Base-by-base conservation (phyloP, 2,113 vertebrate genomes). In the Paralichthys olivaceus region DNA sequence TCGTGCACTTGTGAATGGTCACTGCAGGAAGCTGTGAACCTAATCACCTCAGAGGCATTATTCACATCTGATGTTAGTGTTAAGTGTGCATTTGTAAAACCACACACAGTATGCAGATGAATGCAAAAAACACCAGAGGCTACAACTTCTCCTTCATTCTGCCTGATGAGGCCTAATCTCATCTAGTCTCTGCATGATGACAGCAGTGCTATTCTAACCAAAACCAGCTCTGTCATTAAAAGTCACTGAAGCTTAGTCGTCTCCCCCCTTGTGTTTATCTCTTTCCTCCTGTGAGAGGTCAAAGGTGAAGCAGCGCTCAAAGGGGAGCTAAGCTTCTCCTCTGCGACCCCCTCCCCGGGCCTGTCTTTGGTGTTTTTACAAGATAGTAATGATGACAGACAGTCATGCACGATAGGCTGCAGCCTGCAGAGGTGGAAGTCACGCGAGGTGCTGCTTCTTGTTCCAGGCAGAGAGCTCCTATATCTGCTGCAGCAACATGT, bases 141-240 rank as follows among this genome's bases (percentile, higher is more conserved):
- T 66, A 28, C 57, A 34, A 37, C 32, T 69, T 77, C 72, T 65
- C 61, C 69, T 37, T 37, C 49, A 61, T 28, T 7, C 2, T 59
- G 61, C 53, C 40, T 75, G 75, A 84, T 11, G 82, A 80, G 37
- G 58, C 55, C 61, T 81, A 70, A 84, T 93, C 91, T 88, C 72
- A 94, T 83, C 79, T 86, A 86, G 83, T 92, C 94, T 87, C 95
- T 94, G 92, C 77, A 66, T 32, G 73, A 93, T 29, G 80, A 89
- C 91, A 83, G 87, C 85, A 84, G 84, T 95, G 95, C 91, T 96
- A 92, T 96, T 93, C 93, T 94, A 97, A 95, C 94, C 94, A 91
- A 94, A 95, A 96, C 92, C 67, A 87, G 91, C 92, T 88, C 91
- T 91, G 92, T 94, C 95, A 95, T 96, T 94, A 94, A 94, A 95